Evolutionary conservation across 2,888 invertebrate genomes (phyloP).

Genomic region (Ennomos quercinarius): DNA sequence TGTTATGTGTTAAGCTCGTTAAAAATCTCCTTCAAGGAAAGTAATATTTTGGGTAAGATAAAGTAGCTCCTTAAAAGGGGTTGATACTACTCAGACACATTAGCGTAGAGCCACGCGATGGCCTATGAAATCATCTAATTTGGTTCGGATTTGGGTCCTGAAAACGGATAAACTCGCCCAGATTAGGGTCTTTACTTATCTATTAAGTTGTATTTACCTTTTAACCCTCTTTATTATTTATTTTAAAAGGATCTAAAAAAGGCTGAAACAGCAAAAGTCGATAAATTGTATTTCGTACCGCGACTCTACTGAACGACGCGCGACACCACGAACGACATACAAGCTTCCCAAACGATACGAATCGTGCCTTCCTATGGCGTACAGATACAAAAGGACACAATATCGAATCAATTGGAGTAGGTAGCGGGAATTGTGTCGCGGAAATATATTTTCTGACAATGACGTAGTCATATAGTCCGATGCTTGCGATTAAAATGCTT

Average conservation of each 20-base stretch:
- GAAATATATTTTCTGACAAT: constrained; percentile 19
- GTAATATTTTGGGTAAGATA: too few relatives aligned
- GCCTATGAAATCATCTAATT: constrained; percentile 27
- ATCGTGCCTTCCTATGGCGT: too few relatives aligned
- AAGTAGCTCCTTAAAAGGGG: background rate
- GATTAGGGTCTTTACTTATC: constrained; percentile 26
- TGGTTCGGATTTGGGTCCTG: constrained; percentile 17
- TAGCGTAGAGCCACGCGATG: constrained; percentile 18
- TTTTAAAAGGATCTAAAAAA: background rate
- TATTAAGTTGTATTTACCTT: constrained; percentile 22
- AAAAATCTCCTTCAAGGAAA: too few relatives aligned
- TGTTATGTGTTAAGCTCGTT: too few relatives aligned
- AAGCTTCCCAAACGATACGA: constrained; percentile 5
- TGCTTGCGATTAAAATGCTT: too few relatives aligned
- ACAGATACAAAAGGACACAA: background rate
- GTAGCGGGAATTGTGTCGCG: constrained; percentile 23
- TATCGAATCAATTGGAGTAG: constrained; percentile 18
- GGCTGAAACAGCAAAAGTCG: background rate
- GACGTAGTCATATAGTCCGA: background rate
- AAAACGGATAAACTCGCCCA: constrained; percentile 20
- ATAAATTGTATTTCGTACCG: background rate
- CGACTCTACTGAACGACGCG: background rate
- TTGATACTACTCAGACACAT: constrained; percentile 25
- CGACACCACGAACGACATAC: background rate
- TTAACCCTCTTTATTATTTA: constrained; percentile 23